A percentile compares a stretch with the other conserved stretches of the same genome.
Evolutionary conservation across 2,797 vertebrate species (phyloP).

Genomic region (Myotis pilosus): DNA sequence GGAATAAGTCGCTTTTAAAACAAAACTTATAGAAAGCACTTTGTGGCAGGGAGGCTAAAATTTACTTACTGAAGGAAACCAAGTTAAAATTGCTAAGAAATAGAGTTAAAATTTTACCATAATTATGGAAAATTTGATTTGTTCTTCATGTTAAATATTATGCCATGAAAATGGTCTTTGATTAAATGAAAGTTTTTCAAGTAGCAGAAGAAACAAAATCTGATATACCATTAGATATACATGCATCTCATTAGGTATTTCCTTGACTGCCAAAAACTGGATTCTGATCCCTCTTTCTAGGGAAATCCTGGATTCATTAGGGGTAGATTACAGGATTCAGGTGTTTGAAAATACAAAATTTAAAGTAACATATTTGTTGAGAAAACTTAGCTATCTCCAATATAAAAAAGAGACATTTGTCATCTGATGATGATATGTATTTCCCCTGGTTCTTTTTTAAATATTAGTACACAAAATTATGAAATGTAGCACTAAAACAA

Average conservation of each 20-base stretch:
- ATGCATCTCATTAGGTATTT: not conserved
- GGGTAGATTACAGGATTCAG: not conserved
- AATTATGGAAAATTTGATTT: not conserved
- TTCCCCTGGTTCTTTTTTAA: conserved; percentile 23
- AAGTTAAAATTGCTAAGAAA: conserved; percentile 21
- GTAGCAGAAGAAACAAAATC: not conserved
- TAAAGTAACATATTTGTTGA: not conserved
- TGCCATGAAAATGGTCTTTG: not conserved
- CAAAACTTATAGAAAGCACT: not conserved
- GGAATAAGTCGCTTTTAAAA: conserved; percentile 7
- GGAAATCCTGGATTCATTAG: not conserved
- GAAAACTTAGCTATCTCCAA: conserved; percentile 4
- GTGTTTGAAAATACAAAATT: not conserved
- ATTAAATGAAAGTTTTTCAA: conserved; percentile 24
- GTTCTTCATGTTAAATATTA: not conserved
- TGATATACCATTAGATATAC: not conserved
- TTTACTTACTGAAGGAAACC: not conserved
- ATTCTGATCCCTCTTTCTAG: conserved; percentile 4
- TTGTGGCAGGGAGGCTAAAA: conserved; percentile 18
- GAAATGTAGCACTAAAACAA: not conserved
- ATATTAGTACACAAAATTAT: conserved; percentile 34
- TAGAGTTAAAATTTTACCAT: not conserved
- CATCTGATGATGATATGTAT: conserved; percentile 12
- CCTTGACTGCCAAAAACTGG: not conserved
- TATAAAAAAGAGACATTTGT: not conserved